Conservation (phyloP, 2,888 invertebrate genomes). For the Daptonema setosum region DNA sequence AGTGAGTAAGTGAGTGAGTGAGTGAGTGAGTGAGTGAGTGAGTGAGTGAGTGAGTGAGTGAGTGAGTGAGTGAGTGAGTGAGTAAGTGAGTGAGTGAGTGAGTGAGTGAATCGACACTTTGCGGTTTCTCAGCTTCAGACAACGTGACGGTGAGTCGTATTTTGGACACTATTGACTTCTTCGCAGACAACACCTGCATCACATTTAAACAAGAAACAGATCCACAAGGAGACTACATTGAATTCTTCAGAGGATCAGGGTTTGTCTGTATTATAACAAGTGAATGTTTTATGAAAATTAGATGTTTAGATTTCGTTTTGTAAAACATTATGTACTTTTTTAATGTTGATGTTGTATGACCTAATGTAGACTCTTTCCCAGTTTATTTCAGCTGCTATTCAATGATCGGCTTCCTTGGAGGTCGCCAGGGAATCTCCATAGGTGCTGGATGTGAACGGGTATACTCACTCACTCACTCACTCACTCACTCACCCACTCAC, state of each 20-base stretch:
- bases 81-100: no score
- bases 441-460: conserved; percentile 23
- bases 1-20: no score
- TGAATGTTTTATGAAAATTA: conserved; percentile 7
- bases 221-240: conserved; percentile 18
- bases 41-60: no score
- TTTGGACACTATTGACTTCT: conserved; percentile 13
- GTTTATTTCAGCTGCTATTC: conserved; percentile 19
- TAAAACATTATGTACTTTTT: no score
- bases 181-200: conserved; percentile 19
- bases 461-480: conserved; percentile 6
- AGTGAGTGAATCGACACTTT: neutral
- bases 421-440: conserved; percentile 25
- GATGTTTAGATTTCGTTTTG: no score
- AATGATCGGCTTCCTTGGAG: conserved; percentile 25
- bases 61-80: no score
- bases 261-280: conserved; percentile 19
- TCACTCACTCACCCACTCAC: no score
- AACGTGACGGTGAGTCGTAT: neutral
- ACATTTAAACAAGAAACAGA: conserved; percentile 14
- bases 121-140: neutral
- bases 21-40: no score
- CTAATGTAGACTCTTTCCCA: neutral
- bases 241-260: conserved; percentile 24
- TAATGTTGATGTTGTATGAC: no score